Percentiles rank a stretch among this genome's conserved stretches.
These are phyloP conservation scores for Biston betularia DNA, from an alignment of 2,888 invertebrate genomes.

Conservation along the genomic window DNA sequence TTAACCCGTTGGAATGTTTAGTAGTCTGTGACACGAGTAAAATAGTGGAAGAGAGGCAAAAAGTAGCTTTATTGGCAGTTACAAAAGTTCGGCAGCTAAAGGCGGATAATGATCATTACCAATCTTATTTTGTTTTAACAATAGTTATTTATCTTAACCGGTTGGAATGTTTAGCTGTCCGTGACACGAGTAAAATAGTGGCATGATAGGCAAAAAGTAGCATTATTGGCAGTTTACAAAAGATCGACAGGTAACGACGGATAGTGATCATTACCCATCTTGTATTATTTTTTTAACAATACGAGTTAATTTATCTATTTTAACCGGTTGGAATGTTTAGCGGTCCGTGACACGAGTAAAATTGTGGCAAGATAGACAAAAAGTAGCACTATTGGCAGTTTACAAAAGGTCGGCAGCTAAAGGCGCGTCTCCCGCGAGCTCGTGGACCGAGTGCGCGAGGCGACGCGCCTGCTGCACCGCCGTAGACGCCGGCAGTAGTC, in stretches of 20 bases:
- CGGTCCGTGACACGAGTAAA: neutral
- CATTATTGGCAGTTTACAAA: slow-evolving; percentile 46
- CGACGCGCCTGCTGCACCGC: slow-evolving; percentile 94
- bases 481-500: slow-evolving; percentile 92
- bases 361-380: neutral
- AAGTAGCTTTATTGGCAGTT: slow-evolving; percentile 3
- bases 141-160: too few relatives aligned
- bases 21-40: neutral
- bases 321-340: too few relatives aligned
- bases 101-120: slow-evolving; percentile 50
- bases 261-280: too few relatives aligned
- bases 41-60: neutral
- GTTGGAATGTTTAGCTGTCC: too few relatives aligned
- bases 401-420: slow-evolving; percentile 73
- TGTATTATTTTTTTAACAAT: too few relatives aligned
- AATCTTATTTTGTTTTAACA: too few relatives aligned
- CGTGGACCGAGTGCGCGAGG: slow-evolving; percentile 92
- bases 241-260: slow-evolving; percentile 79
- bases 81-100: slow-evolving; percentile 77
- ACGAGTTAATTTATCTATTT: too few relatives aligned
- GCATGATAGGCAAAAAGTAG: neutral
- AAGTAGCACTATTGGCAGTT: neutral
- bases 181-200: neutral
- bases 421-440: slow-evolving; percentile 87
- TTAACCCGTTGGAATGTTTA: too few relatives aligned